Evolutionary conservation across 1,140 invertebrate species (phyloP).

Genomic region (Microvelia longipes): DNA sequence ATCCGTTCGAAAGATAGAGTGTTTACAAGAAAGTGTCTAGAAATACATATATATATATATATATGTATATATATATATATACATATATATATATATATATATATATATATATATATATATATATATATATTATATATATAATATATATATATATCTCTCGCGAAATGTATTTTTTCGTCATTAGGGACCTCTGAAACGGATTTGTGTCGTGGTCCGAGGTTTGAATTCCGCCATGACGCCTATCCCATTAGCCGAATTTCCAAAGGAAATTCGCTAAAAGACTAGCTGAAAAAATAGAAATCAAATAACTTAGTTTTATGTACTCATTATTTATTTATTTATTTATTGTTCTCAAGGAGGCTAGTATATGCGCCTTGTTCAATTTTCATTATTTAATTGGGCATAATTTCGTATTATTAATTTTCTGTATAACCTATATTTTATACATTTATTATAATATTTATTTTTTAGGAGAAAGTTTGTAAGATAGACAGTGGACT

Average conservation of each 20-base stretch:
- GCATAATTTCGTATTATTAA: not conserved
- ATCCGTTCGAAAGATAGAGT: too few species aligned
- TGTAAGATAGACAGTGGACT: conserved; percentile 8
- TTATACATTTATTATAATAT: not conserved
- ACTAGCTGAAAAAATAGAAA: not conserved
- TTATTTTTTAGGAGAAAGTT: conserved; percentile 14
- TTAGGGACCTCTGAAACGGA: too few species aligned
- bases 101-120: too few species aligned
- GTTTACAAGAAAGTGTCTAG: too few species aligned
- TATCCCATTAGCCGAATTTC: not conserved
- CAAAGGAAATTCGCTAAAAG: not conserved
- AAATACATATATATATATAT: too few species aligned
- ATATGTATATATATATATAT: not conserved
- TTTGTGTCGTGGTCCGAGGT: too few species aligned
- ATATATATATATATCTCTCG: too few species aligned
- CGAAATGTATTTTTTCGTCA: too few species aligned
- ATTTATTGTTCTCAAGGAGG: not conserved
- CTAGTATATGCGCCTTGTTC: not conserved
- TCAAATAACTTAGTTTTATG: not conserved
- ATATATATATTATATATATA: too few species aligned
- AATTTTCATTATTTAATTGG: not conserved
- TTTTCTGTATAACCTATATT: not conserved
- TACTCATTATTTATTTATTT: not conserved
- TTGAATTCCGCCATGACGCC: too few species aligned
- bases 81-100: too few species aligned